phyloP scores from a whole-genome alignment of 1,140 invertebrate genomes.

The Cataglyphis hispanica region DNA sequence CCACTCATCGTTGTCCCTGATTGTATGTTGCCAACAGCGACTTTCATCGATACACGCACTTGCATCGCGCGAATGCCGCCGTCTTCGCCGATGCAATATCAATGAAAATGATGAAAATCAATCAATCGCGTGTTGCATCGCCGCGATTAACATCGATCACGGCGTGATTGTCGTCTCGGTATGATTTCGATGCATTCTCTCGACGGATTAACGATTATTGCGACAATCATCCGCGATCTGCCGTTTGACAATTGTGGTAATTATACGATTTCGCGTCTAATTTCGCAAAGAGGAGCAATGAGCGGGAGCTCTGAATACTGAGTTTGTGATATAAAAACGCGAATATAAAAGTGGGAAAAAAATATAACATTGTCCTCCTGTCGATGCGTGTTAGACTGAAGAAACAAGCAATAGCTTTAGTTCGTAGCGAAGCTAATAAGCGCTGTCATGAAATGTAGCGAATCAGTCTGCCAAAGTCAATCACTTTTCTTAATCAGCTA shows the following conservation, averaged over 20 bases:
- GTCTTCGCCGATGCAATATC: slow-evolving; percentile 29
- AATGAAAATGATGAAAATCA: slow-evolving; percentile 1
- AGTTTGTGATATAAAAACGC: background rate
- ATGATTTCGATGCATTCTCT: slow-evolving; percentile 24
- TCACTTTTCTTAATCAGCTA: slow-evolving; percentile 1
- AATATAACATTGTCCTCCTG: slow-evolving; percentile 46
- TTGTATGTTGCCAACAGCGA: slow-evolving; percentile 11
- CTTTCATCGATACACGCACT: background rate
- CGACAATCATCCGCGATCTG: slow-evolving; percentile 46
- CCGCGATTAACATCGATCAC: slow-evolving; percentile 31
- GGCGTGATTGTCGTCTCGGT: slow-evolving; percentile 44
- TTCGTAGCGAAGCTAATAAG: slow-evolving; percentile 49
- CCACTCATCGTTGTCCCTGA: slow-evolving; percentile 54
- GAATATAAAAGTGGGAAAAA: background rate
- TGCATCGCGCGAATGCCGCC: slow-evolving; percentile 8
- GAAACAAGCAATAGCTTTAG: slow-evolving; percentile 75
- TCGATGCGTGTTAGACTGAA: slow-evolving; percentile 73
- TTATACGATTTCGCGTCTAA: slow-evolving; percentile 8
- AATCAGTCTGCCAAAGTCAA: slow-evolving; percentile 26
- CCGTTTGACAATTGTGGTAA: slow-evolving; percentile 17
- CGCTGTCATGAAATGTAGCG: slow-evolving; percentile 22
- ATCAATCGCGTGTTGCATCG: background rate
- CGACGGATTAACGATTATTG: slow-evolving; percentile 19
- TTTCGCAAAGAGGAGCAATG: slow-evolving; percentile 11
- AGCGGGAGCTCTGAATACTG: background rate